Base-by-base conservation (phyloP, 1,140 invertebrate genomes). In the Neoseiulus cucumeris region DNA sequence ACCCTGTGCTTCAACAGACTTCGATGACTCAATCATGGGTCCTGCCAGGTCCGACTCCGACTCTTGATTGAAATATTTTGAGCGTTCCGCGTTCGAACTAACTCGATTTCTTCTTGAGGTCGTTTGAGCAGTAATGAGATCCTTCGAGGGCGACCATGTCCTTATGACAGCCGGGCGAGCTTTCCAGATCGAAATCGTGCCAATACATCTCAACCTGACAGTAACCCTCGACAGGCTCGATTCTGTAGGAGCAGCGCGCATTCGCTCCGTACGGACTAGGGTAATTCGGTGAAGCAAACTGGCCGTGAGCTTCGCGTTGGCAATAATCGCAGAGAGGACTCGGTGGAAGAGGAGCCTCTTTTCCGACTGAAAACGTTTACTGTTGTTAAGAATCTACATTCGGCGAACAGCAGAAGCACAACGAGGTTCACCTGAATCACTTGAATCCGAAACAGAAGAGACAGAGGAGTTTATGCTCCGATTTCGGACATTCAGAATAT, bases 321-420 rank as follows among this genome's bases (percentile, higher is more conserved):
- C 70, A 71, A 17, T 68, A 47, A 64, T 72, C 70, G 44, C 71
- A 72, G 44, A 70, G 51, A 9, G 69, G 66, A 4, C 64, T 64
- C 1, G 68, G 69, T 2, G 68, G 65, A 4, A 25, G 51, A 20
- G 51, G 51, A 59, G 51, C 22, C 51, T 59, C 51, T 33, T 59
- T 59, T 59, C 51, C 51, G 51, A 59, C 51, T 59, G 33, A 39
- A 39, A 39, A 39, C 9, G 33, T n/a, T n/a, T n/a, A n/a, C n/a
- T n/a, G n/a, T n/a, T n/a, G 33, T 39, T 9, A 9, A 9, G 9
- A 9, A 39, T 39, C 33, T 6, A 39, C 33, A 9, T 39, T 39
- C n/a, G n/a, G n/a, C n/a, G n/a, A n/a, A n/a, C n/a, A n/a, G n/a
- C n/a, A n/a, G n/a, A n/a, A n/a, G n/a, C n/a, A n/a, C n/a, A n/a